Evolutionary conservation across 2,888 invertebrate species (phyloP), one percentile per base, ranked within the genome.

Genomic region (Idaea biselata): DNA sequence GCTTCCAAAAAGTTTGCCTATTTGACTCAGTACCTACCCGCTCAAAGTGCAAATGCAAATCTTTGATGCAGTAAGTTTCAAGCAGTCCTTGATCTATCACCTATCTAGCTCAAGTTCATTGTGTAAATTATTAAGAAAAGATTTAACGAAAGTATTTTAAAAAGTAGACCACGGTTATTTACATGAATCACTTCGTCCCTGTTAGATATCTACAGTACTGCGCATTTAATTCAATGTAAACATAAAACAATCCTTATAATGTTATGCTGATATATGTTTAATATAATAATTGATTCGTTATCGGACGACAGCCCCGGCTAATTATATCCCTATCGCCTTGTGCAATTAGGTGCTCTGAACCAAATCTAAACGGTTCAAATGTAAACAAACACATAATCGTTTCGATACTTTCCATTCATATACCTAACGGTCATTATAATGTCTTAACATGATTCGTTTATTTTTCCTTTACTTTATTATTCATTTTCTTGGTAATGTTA

Each of bases 291-390:
- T 69, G 63, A 63, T 65, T 58, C 60, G 60, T 60, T 73, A 72
- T 73, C 74, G 72, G 71, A 68, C 72, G 66, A 65, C 72, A 68
- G 68, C 73, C 72, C 61, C 64, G 16, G 62, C 63, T 69, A 69
- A 71, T 71, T 68, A 71, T 70, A 68, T 63, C 63, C 60, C 55
- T 71, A 69, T 70, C 69, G 58, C 62, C 63, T 68, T 68, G 60
- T 62, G 62, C 62, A 62, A 63, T 62, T 44, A 44, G 14, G 44
- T 44, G 44, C 44, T 44, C 14, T 44, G 44, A 44, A 44, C 44
- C 44, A 44, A 44, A 44, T 44, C 44, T 44, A 44, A 44, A 44
- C 54, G 17, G 18, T 56, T 55, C 16, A 17, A 56, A 18, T 65
- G 65, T 68, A 66, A 68, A 73, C 69, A 75, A 68, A 66, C 68